A percentile compares a stretch with the other conserved stretches of the same genome.
phyloP scores from a whole-genome alignment of 1,140 invertebrate genomes.

The Rhynchophorus ferrugineus region DNA sequence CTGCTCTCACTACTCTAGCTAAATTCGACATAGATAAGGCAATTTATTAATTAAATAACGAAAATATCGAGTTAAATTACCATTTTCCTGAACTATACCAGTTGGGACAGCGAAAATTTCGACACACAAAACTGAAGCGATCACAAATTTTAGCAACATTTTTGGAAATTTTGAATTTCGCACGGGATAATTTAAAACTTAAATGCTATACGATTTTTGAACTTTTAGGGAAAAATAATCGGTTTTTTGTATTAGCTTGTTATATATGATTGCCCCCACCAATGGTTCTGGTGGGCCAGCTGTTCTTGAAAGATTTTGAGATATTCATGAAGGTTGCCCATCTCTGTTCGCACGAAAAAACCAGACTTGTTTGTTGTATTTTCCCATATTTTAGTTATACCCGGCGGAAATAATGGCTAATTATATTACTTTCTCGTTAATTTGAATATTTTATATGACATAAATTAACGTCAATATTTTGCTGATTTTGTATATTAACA shows the following conservation, averaged over 20 bases:
- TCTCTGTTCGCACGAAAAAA: not conserved
- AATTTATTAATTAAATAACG: not conserved
- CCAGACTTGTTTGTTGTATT: constrained; percentile 3
- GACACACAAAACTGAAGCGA: not conserved
- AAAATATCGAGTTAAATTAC: constrained; percentile 1
- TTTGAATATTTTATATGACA: constrained; percentile 1
- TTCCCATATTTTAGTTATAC: constrained; percentile 3
- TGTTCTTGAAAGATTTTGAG: constrained; percentile 15
- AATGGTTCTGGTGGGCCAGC: not conserved
- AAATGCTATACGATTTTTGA: not conserved
- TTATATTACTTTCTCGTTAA: not conserved
- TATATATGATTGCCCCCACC: constrained; percentile 6
- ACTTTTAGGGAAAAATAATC: not conserved
- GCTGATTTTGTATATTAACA: not conserved
- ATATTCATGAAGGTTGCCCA: constrained; percentile 8
- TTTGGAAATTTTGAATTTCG: too few relatives aligned
- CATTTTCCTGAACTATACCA: not conserved
- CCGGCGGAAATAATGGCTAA: not conserved
- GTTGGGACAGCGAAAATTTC: not conserved
- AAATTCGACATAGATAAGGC: not conserved
- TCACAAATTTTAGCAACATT: constrained; percentile 7
- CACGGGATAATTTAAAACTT: too few relatives aligned
- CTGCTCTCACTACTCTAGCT: not conserved
- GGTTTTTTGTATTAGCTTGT: not conserved
- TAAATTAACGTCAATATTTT: constrained; percentile 1